These are phyloP conservation scores for Amiota communis DNA, from an alignment of 2,888 invertebrate genomes.

Conservation along the genomic window DNA sequence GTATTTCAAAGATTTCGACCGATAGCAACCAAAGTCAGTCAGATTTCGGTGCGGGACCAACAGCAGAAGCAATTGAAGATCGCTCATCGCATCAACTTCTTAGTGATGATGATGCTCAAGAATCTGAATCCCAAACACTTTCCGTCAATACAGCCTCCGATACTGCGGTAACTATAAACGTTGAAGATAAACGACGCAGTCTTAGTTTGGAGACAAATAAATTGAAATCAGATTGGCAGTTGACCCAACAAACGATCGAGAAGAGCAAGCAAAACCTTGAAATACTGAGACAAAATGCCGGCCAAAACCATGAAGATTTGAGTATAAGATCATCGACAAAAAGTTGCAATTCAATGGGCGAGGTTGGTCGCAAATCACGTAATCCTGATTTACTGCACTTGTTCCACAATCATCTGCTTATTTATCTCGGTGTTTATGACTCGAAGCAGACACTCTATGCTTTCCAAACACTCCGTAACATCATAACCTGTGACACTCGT, in stretches of 20 bases:
- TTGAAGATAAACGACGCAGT: slow-evolving; percentile 69
- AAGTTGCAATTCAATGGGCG: slow-evolving; percentile 54
- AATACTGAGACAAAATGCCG: slow-evolving; percentile 70
- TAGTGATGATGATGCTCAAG: slow-evolving; percentile 61
- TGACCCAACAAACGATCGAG: slow-evolving; percentile 69
- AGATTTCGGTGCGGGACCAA: slow-evolving; percentile 32
- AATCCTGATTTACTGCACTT: slow-evolving; percentile 70
- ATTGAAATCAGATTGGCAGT: slow-evolving; percentile 64
- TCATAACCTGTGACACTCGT: slow-evolving; percentile 81
- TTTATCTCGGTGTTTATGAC: slow-evolving; percentile 87
- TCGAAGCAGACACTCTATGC: slow-evolving; percentile 82
- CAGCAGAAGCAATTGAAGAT: slow-evolving; percentile 33
- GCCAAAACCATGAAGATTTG: slow-evolving; percentile 53
- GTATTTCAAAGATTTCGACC: slow-evolving; percentile 72
- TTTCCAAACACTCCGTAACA: slow-evolving; percentile 82
- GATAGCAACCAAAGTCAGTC: slow-evolving; percentile 70
- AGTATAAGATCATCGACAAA: slow-evolving; percentile 53
- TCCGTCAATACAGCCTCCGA: slow-evolving; percentile 34
- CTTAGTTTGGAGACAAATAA: slow-evolving; percentile 66
- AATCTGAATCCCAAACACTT: slow-evolving; percentile 38
- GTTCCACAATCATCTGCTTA: slow-evolving; percentile 86
- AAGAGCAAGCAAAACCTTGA: slow-evolving; percentile 73
- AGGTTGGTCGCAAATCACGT: slow-evolving; percentile 44
- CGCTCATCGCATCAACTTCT: slow-evolving; percentile 48
- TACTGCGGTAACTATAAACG: slow-evolving; percentile 63